Evolutionary conservation across 2,888 invertebrate genomes (phyloP), one percentile per base, ranked within the genome.

Genomic region (Gibbula magus): DNA sequence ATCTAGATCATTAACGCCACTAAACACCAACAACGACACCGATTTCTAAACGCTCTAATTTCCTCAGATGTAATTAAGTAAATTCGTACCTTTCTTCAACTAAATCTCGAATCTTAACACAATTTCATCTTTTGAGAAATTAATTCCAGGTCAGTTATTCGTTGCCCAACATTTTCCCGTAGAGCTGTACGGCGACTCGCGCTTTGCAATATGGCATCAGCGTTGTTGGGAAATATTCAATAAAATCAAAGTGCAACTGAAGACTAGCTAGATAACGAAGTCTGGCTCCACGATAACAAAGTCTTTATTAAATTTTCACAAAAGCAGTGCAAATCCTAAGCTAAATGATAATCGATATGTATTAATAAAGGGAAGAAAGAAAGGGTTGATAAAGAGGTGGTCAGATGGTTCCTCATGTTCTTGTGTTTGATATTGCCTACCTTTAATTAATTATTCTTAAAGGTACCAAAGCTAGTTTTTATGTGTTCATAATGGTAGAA

Each of bases 301-400:
- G 70, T 18, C 70, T 70, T 70, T 70, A 70, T 70, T 70, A 70
- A 70, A 70, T 70, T 70, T 70, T 20, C 20, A 70, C 35, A 70
- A 70, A 70, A 70, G 70, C 70, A 35, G 35, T 3, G 70, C 35
- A 70, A 39, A 70, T 70, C 70, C 70, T n/a, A n/a, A 70, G 39
- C 29, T 70, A 70, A 70, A 70, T 70, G 70, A 39, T 35, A 70
- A 70, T 70, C 70, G 20, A 35, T 70, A 39, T 35, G 70, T 35
- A 39, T 35, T 70, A 70, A 70, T 35, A 70, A 39, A 35, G 39
- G 35, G 35, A 70, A 35, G 32, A 32, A 29, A 70, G 32, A 45
- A 45, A 45, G 45, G 13, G 13, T 13, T 45, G 45, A 45, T 45
- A 45, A 45, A 45, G 45, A 45, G 5, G 45, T 10, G 45, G 45